Conservation (phyloP, 2,888 invertebrate species). For the Tinea trinotella region DNA sequence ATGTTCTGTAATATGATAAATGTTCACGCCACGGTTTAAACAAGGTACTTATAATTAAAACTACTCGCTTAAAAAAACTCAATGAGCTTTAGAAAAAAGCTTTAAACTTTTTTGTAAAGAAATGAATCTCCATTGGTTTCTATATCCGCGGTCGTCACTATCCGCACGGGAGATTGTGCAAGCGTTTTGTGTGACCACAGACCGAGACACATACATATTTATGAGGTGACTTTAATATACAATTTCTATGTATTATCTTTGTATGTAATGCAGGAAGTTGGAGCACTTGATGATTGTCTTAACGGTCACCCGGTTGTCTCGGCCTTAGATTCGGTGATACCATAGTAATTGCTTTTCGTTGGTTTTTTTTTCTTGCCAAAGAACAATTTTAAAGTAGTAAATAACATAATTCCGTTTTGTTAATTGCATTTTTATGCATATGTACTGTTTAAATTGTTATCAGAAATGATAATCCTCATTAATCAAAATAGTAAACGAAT, state of each 20-base stretch:
- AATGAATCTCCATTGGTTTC: conserved; percentile 28
- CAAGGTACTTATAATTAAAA: too few relatives aligned
- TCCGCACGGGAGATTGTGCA: conserved; percentile 62
- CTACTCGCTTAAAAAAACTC: too few relatives aligned
- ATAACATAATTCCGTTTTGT: neutral
- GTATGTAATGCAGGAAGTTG: conserved; percentile 65
- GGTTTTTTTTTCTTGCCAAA: neutral
- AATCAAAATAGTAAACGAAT: too few relatives aligned
- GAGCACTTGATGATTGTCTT: conserved; percentile 56
- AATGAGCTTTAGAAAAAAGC: too few relatives aligned
- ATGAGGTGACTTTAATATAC: conserved; percentile 69
- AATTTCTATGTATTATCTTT: conserved; percentile 71
- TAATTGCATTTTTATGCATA: neutral
- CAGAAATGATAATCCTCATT: too few relatives aligned
- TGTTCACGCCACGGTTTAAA: too few relatives aligned
- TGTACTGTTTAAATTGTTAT: too few relatives aligned
- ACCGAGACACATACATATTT: conserved; percentile 71
- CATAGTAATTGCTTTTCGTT: conserved; percentile 33
- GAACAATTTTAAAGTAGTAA: neutral
- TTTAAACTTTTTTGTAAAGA: too few relatives aligned
- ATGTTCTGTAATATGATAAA: too few relatives aligned
- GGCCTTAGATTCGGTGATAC: conserved; percentile 41
- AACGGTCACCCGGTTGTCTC: conserved; percentile 53
- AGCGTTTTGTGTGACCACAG: conserved; percentile 61
- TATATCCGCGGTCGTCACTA: conserved; percentile 33